A percentile compares a stretch with the other conserved stretches of the same genome.
phyloP scores from a whole-genome alignment of 2,888 invertebrate species.

The Campoplex capitator region DNA sequence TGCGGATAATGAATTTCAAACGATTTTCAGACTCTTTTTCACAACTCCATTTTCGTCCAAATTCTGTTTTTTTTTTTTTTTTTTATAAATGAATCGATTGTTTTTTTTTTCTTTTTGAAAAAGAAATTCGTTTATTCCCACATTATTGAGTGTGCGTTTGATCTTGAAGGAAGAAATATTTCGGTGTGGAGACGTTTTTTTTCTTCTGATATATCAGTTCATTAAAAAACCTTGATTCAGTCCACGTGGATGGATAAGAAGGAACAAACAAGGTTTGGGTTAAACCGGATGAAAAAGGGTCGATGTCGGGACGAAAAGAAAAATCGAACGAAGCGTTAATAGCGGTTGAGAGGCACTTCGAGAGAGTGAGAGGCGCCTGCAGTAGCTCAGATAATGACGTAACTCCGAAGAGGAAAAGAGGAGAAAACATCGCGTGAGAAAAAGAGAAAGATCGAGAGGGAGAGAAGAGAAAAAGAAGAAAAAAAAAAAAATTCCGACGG shows the following conservation, averaged over 20 bases:
- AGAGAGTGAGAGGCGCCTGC: conserved; percentile 41
- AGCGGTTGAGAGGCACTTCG: conserved; percentile 44
- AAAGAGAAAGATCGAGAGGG: neutral
- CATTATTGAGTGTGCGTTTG: neutral
- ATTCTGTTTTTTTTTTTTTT: neutral
- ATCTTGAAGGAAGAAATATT: neutral
- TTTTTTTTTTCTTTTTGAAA: neutral
- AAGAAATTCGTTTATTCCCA: neutral
- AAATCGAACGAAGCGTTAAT: conserved; percentile 51
- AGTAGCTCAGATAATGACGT: conserved; percentile 62
- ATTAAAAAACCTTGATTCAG: neutral
- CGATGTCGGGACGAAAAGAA: conserved; percentile 13
- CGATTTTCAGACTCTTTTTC: conserved; percentile 46
- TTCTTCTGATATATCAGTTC: neutral
- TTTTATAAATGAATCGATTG: neutral
- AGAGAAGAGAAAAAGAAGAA: neutral
- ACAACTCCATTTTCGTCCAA: neutral
- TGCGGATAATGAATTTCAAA: conserved; percentile 56
- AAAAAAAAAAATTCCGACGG: conserved; percentile 43
- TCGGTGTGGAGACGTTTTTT: neutral
- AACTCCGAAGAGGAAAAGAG: conserved; percentile 41
- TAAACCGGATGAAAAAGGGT: conserved; percentile 4
- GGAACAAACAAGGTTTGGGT: neutral
- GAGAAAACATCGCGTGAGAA: neutral
- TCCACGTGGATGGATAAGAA: conserved; percentile 21